These are phyloP conservation scores for Drosophila ananassae DNA, from an alignment of 1,140 invertebrate genomes.

Conservation along the genomic window DNA sequence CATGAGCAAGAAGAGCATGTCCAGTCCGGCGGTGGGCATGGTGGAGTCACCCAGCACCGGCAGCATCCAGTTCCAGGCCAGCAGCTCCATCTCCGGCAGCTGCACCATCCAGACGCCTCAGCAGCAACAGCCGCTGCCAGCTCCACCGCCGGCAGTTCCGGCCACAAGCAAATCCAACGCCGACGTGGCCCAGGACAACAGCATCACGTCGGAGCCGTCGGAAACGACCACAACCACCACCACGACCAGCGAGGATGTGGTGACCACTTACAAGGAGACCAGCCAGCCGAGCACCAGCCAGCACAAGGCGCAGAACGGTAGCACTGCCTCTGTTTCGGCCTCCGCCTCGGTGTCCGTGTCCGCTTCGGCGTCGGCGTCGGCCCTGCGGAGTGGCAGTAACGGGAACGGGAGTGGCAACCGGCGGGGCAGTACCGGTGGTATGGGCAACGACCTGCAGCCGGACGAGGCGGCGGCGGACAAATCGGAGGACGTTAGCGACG, in stretches of 20 bases:
- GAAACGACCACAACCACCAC: constrained; percentile 83
- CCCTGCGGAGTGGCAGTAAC: constrained; percentile 7
- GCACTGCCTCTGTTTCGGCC: constrained; percentile 28
- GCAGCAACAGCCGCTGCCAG: constrained; percentile 54
- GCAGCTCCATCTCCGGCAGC: constrained; percentile 52
- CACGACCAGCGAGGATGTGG: constrained; percentile 82
- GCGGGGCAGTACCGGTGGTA: constrained; percentile 1
- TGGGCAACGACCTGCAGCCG: constrained; percentile 10
- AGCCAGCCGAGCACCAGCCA: constrained; percentile 68
- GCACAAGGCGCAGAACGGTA: constrained; percentile 55
- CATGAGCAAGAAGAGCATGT: constrained; percentile 82
- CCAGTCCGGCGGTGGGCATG: constrained; percentile 78
- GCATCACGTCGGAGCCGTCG: constrained; percentile 82
- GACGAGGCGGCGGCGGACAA: constrained; percentile 67
- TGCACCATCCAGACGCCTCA: constrained; percentile 78
- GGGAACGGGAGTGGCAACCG: constrained; percentile 13
- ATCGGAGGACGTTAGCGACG: constrained; percentile 69
- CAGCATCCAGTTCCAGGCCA: constrained; percentile 69
- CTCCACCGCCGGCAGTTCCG: constrained; percentile 39
- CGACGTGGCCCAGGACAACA: constrained; percentile 79
- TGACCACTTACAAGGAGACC: constrained; percentile 81
- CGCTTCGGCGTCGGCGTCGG: constrained; percentile 25
- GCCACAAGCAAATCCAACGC: constrained; percentile 36
- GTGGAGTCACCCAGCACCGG: constrained; percentile 82
- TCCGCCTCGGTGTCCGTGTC: constrained; percentile 45